A percentile compares a stretch with the other conserved stretches of the same genome.
These are phyloP conservation scores for Diaprepes abbreviatus DNA, from an alignment of 2,888 invertebrate species.

Conservation along the genomic window DNA sequence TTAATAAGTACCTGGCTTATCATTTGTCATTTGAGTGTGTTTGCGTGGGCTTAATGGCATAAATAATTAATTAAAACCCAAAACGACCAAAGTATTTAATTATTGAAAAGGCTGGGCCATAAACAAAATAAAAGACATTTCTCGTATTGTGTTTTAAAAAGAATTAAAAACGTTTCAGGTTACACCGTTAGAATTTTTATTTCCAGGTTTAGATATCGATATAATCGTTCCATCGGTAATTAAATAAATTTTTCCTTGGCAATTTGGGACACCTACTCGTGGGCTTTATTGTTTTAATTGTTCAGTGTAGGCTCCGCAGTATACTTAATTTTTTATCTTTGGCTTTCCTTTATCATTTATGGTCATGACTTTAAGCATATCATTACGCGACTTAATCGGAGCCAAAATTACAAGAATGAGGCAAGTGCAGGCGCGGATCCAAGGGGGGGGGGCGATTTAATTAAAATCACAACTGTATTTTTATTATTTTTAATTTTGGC, in stretches of 20 bases:
- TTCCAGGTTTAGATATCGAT: conserved; percentile 13
- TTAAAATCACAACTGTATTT: too few species aligned
- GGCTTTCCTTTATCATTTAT: too few species aligned
- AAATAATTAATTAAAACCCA: conserved; percentile 49
- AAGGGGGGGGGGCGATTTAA: too few species aligned
- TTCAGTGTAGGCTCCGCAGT: too few species aligned
- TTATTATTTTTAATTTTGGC: too few species aligned
- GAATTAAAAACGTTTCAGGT: conserved; percentile 10
- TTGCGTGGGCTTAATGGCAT: conserved; percentile 50
- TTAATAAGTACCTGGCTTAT: conserved; percentile 48
- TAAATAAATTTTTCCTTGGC: neutral
- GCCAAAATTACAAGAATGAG: too few species aligned
- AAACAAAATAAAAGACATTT: conserved; percentile 41
- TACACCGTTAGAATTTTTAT: conserved; percentile 37
- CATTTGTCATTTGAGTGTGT: conserved; percentile 49
- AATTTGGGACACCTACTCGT: neutral
- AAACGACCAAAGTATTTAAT: conserved; percentile 46
- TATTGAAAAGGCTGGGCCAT: conserved; percentile 45
- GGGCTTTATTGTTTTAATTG: too few species aligned
- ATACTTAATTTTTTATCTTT: too few species aligned
- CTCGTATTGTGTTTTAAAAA: conserved; percentile 21
- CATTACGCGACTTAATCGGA: too few species aligned
- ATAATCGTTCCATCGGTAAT: conserved; percentile 19
- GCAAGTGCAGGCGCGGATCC: too few species aligned
- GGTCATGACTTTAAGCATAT: too few species aligned